These are phyloP conservation scores for Pleuronectes platessa DNA, from an alignment of 2,113 vertebrate genomes.

Conservation along the genomic window DNA sequence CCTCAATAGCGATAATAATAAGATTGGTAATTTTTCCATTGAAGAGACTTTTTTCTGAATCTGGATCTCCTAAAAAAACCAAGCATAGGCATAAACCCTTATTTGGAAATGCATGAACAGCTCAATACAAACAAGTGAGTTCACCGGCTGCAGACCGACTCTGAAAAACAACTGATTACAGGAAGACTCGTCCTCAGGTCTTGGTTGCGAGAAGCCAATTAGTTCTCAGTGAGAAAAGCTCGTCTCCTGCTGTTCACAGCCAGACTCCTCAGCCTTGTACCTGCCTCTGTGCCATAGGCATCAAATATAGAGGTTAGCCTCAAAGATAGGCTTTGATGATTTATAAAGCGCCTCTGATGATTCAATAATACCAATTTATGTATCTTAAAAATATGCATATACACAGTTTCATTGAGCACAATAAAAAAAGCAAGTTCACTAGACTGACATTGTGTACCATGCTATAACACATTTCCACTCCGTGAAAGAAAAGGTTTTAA, in stretches of 20 bases:
- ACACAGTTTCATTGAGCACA: too few species aligned
- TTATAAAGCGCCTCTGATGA: too few species aligned
- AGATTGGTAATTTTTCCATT: neutral
- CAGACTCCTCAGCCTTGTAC: conserved; percentile 40
- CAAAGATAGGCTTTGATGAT: too few species aligned
- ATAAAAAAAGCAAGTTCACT: neutral
- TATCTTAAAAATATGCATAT: too few species aligned
- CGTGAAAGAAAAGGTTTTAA: too few species aligned
- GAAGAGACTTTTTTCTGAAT: neutral
- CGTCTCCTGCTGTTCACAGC: conserved; percentile 52
- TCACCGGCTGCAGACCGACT: neutral
- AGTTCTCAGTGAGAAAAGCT: conserved; percentile 23
- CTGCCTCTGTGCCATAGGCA: conserved; percentile 12
- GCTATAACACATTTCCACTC: neutral
- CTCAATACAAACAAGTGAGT: neutral
- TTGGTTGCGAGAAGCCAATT: conserved; percentile 42
- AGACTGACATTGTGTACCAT: neutral
- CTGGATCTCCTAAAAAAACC: neutral
- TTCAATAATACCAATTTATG: too few species aligned
- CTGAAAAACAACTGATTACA: neutral
- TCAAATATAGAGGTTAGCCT: too few species aligned
- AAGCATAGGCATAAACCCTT: neutral
- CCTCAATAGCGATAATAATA: too few species aligned
- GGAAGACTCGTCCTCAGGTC: neutral
- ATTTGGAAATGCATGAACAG: neutral